Base-by-base conservation (phyloP, 2,113 vertebrate species). In the Tylochromis polylepis region DNA sequence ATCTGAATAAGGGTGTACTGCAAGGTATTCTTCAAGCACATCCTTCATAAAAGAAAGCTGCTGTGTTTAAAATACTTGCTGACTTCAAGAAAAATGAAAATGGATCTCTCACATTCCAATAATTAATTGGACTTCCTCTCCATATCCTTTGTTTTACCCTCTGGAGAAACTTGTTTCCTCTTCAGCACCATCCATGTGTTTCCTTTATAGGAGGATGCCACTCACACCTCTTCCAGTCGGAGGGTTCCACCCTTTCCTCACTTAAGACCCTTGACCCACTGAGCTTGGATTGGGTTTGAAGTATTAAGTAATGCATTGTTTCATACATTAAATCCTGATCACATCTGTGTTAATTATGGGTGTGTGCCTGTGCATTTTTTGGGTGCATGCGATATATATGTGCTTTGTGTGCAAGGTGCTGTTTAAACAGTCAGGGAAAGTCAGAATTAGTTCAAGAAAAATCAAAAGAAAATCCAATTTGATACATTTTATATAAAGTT, bases 141-240 rank as follows among this genome's bases (percentile, higher is more conserved):
- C 56, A 75, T 57, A 92, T 91, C 87, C 87, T 91, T 91, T 90
- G 43, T 85, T 91, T 85, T 36, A 56, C 58, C 75, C 89, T 92
- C 85, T 49, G 38, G 89, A 92, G 88, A 82, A 86, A 81, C 36
- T 49, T 49, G 62, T 41, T 94, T 95, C 95, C 94, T 93, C 80
- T 89, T 81, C 67, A 43, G 83, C 79, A 79, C 80, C 91, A 75
- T 93, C 91, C 92, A 92, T 92, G 90, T 94, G 94, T 92, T 96
- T 96, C 95, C 95, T 94, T 83, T 81, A 82, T 80, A 92, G 93
- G 93, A 93, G 95, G 94, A 96, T 94, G 92, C 84, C 79, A 53
- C 85, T 94, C 93, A 93, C 94, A 92, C 92, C 93, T 93, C 87
- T 88, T 90, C 89, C 87, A 79, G 85, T 88, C 85, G 22, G 20